These are phyloP conservation scores for Fragum sueziense DNA, from an alignment of 2,888 invertebrate genomes.

Conservation along the genomic window DNA sequence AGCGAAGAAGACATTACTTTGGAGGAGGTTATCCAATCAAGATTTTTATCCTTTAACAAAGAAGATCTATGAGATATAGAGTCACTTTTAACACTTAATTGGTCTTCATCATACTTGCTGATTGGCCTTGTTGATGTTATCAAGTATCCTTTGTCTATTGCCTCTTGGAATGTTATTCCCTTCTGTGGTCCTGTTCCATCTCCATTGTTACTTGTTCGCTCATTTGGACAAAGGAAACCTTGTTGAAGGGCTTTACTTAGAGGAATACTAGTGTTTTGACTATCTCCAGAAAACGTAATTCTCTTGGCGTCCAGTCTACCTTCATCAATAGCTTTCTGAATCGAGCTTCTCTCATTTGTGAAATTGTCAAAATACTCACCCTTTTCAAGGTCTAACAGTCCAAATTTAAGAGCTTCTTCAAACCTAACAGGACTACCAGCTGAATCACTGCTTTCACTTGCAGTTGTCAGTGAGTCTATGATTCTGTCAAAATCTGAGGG, in stretches of 20 bases:
- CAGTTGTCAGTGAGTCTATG: background rate
- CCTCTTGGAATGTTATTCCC: slow-evolving; percentile 59
- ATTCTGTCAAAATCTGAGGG: background rate
- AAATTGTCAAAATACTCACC: slow-evolving; percentile 62
- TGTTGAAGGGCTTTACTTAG: slow-evolving; percentile 55
- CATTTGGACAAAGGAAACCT: slow-evolving; percentile 37
- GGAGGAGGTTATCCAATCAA: slow-evolving; percentile 64
- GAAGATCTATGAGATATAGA: slow-evolving; percentile 49
- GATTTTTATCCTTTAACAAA: slow-evolving; percentile 35
- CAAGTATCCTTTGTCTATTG: slow-evolving; percentile 51
- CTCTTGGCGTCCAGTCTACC: slow-evolving; percentile 88
- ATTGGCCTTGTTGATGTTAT: slow-evolving; percentile 33
- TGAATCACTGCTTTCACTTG: slow-evolving; percentile 10
- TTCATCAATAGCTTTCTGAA: slow-evolving; percentile 89
- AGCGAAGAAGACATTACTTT: slow-evolving; percentile 71
- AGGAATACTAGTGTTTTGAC: slow-evolving; percentile 43
- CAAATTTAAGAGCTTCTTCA: slow-evolving; percentile 64
- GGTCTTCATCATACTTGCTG: slow-evolving; percentile 35
- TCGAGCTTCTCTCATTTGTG: slow-evolving; percentile 77
- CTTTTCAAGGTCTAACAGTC: slow-evolving; percentile 61
- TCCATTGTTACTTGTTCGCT: background rate
- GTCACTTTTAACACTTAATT: slow-evolving; percentile 58
- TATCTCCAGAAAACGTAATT: slow-evolving; percentile 57
- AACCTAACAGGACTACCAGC: slow-evolving; percentile 57
- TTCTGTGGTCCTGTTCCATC: background rate